Evolutionary conservation across 1,140 invertebrate genomes (phyloP), one percentile per base, ranked within the genome.

Genomic region (Drosophila setifemur): DNA sequence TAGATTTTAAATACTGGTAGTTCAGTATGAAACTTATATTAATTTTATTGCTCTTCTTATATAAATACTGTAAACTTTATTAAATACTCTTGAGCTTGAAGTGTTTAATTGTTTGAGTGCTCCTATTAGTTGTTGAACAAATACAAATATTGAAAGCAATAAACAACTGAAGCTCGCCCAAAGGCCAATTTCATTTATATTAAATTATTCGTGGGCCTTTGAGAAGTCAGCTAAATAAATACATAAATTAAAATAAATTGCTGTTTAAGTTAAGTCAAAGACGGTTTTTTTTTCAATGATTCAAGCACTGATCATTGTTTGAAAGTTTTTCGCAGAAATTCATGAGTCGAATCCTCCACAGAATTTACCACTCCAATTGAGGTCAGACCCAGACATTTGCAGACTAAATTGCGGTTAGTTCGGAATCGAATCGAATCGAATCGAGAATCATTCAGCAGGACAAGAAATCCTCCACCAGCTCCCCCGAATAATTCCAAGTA

Each of bases 391-490:
- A 48, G 50, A 57, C 14, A 64, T 48, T 48, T 48, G 12, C 23
- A 28, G 42, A 64, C 33, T 49, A 49, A 64, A 49, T 40, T 49
- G 61, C 43, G 43, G 61, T 64, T 64, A 29, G 58, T 40, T 64
- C 42, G 23, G 16, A 49, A 64, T 63, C 42, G 29, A 48, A n/a
- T n/a, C n/a, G n/a, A n/a, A n/a, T n/a, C 29, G 16, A 49, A 64
- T 63, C 42, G 29, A 48, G 61, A 61, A 64, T 25, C 40, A 57
- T 57, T 53, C 45, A 50, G 28, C 50, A 28, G 47, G 40, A 45
- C 16, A n/a, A n/a, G 23, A 25, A 42, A 35, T 18, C 21, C 40
- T 7, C 21, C 16, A 6, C 6, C 9, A n/a, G 12, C n/a, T n/a
- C n/a, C n/a, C 3, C 35, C 40, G 42, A 40, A 43, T 25, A 28